Base-by-base conservation (phyloP, 2,888 invertebrate genomes). In the Zygothrica quintamaculata region DNA sequence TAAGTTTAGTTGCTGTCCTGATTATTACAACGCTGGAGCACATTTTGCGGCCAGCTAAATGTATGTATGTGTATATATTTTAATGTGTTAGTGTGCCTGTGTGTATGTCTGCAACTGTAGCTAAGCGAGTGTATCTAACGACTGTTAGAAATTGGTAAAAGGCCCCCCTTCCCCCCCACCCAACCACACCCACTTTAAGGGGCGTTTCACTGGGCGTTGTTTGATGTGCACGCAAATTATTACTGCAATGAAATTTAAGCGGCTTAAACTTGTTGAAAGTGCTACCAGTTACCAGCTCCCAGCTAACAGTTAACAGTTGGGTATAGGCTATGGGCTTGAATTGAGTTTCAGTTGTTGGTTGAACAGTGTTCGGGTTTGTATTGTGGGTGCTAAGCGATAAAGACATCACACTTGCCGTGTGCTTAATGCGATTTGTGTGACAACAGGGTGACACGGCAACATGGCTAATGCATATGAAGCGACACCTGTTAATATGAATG, bases 211-310 rank as follows among this genome's bases (percentile, higher is more conserved):
- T 69, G 60, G 44, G 43, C 44, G 43, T 34, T 56, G 59, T 73
- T 67, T 77, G 74, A 64, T 62, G 64, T 77, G 66, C 66, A 72
- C 66, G 78, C 84, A 86, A 86, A 82, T 86, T 78, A 81, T 82
- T 66, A 76, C 76, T 77, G 67, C 75, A 77, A 77, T 77, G 74
- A 74, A 77, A 77, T 57, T 79, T 79, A 86, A 82, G 84, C 65
- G 66, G 86, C 74, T 81, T 79, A 71, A 86, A 76, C 77, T 86
- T 84, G 70, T 66, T 64, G 61, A 61, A 62, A 62, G 48, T 58
- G 60, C 61, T 44, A 50, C 56, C 61, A 47, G 46, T 47, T 51
- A 11, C 15, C 3, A 12, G 37, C 12, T 37, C 37, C 15, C 6
- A 37, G 11, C n/a, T 33, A 3, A 33, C n/a, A n/a, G n/a, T n/a